These are phyloP conservation scores for Triplophysa siluroides DNA, from an alignment of 2,113 vertebrate genomes.

Conservation along the genomic window DNA sequence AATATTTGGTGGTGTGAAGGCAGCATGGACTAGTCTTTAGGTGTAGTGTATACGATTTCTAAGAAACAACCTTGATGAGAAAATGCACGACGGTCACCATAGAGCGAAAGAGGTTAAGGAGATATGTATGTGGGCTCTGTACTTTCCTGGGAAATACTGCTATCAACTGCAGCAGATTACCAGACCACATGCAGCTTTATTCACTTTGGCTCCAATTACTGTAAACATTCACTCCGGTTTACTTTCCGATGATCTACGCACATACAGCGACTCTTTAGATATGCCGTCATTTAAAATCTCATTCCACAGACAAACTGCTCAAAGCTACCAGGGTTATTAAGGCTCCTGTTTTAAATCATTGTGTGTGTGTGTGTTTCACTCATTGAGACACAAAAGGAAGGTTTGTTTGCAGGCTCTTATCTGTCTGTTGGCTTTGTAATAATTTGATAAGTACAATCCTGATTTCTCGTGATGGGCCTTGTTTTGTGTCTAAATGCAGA, in stretches of 20 bases:
- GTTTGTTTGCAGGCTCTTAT: constrained; percentile 47
- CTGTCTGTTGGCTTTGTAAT: constrained; percentile 66
- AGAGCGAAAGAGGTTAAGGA: not conserved
- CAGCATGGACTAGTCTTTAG: not conserved
- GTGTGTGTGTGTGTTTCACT: constrained; percentile 31
- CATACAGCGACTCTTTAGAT: constrained; percentile 46
- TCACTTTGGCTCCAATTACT: constrained; percentile 61
- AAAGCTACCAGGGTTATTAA: constrained; percentile 49
- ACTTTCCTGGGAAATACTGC: constrained; percentile 53
- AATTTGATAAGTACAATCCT: constrained; percentile 69
- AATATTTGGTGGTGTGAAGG: too few relatives aligned
- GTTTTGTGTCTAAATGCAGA: constrained; percentile 42
- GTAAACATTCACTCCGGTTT: constrained; percentile 54
- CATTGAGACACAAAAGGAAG: constrained; percentile 24
- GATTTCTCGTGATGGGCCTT: constrained; percentile 68
- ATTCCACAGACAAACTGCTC: constrained; percentile 55
- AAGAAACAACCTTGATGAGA: not conserved
- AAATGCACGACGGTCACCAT: not conserved
- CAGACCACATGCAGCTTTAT: constrained; percentile 60
- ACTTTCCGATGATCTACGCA: constrained; percentile 50
- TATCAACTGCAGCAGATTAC: constrained; percentile 50
- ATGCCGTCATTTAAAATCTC: constrained; percentile 54
- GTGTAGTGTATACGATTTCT: not conserved
- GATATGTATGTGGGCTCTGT: not conserved
- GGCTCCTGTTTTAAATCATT: constrained; percentile 53